Evolutionary conservation across 1,140 invertebrate species (phyloP).

Genomic region (Ericerus pela): DNA sequence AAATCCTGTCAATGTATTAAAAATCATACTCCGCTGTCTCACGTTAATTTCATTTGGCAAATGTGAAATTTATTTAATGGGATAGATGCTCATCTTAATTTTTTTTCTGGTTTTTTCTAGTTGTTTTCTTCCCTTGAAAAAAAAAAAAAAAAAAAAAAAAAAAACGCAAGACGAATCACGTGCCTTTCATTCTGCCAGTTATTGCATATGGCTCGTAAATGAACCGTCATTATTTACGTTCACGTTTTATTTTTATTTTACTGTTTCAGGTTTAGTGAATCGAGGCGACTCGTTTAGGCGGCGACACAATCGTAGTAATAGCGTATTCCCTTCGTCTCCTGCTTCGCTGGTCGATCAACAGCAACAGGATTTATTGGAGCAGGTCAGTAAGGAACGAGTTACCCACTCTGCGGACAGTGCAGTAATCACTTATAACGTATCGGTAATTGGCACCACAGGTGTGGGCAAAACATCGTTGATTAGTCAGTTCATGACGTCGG

Average conservation of each 20-base stretch:
- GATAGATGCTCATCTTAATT: too few relatives aligned
- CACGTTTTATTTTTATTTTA: slow-evolving; percentile 17
- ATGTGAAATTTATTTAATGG: too few relatives aligned
- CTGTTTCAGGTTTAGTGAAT: slow-evolving; percentile 65
- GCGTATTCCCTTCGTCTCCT: slow-evolving; percentile 37
- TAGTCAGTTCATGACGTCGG: slow-evolving; percentile 86
- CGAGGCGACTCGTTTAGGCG: slow-evolving; percentile 73
- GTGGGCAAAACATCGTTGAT: slow-evolving; percentile 82
- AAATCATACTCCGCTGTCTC: too few relatives aligned
- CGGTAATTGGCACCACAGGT: slow-evolving; percentile 66
- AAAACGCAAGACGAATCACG: too few relatives aligned
- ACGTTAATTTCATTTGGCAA: too few relatives aligned
- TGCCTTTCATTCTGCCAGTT: too few relatives aligned
- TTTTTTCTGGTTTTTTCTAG: too few relatives aligned
- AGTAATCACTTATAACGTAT: slow-evolving; percentile 49
- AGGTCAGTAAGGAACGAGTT: slow-evolving; percentile 14
- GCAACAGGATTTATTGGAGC: slow-evolving; percentile 19
- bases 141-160: too few relatives aligned
- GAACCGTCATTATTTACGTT: background rate
- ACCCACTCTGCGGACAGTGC: slow-evolving; percentile 34
- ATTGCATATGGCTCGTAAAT: background rate
- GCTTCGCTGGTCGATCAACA: slow-evolving; percentile 27
- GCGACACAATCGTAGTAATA: slow-evolving; percentile 61
- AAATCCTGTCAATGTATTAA: too few relatives aligned
- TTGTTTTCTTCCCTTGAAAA: too few relatives aligned